Conservation (phyloP, 2,113 vertebrate species). For the Tragelaphus strepsiceros region DNA sequence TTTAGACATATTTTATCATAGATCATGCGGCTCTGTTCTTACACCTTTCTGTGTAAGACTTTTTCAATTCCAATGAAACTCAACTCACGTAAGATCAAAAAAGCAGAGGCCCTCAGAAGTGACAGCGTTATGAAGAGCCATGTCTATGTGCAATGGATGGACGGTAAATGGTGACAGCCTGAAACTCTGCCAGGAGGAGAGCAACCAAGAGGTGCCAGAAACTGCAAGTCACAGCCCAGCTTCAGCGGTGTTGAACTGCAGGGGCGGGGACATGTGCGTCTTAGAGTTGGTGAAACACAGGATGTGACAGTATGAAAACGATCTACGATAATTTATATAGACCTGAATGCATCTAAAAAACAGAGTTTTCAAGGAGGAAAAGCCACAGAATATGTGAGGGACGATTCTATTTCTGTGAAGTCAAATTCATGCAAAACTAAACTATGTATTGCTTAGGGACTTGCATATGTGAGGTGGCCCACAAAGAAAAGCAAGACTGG, state of each 20-base stretch:
- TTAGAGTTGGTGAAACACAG: neutral
- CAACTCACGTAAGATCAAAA: neutral
- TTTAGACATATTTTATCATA: neutral
- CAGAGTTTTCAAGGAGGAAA: neutral
- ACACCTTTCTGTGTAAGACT: neutral
- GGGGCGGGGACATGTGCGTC: accelerated
- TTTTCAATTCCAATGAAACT: neutral
- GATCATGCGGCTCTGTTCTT: neutral
- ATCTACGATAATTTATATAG: neutral
- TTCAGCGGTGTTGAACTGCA: neutral
- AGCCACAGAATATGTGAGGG: neutral
- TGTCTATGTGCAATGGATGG: accelerated
- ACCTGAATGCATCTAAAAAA: neutral
- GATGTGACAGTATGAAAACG: neutral
- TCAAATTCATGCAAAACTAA: neutral
- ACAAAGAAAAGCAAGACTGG: neutral
- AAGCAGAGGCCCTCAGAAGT: neutral
- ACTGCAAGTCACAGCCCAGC: neutral
- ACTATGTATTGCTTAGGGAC: neutral
- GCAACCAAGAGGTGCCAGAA: accelerated
- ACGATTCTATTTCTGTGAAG: neutral
- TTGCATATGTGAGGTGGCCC: neutral
- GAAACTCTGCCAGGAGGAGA: neutral
- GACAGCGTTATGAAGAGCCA: neutral
- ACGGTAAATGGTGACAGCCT: accelerated